Evolutionary conservation across 2,888 invertebrate species (phyloP).

Genomic region (Siphlonurus alternatus): DNA sequence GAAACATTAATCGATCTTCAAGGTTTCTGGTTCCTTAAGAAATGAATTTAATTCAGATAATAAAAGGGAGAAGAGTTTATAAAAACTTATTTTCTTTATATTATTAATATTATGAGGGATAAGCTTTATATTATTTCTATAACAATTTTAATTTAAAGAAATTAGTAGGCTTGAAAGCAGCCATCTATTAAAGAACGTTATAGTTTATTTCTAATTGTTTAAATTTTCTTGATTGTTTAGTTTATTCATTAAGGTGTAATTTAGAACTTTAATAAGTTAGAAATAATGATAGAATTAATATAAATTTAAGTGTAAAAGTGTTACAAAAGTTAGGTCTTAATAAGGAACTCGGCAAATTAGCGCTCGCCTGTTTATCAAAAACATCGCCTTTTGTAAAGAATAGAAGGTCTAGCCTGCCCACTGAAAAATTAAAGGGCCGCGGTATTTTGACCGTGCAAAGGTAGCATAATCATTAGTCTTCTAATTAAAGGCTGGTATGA

Average conservation of each 20-base stretch:
- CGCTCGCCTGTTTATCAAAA: slow-evolving; percentile 62
- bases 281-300: slow-evolving; percentile 19
- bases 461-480: slow-evolving; percentile 66
- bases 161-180: slow-evolving; percentile 39
- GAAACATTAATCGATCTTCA: slow-evolving; percentile 47
- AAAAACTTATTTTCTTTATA: slow-evolving; percentile 19
- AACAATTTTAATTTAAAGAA: slow-evolving; percentile 5
- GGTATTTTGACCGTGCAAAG: slow-evolving; percentile 62
- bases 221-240: slow-evolving; percentile 25
- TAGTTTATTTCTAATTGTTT: slow-evolving; percentile 31
- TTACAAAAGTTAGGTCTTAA: slow-evolving; percentile 24
- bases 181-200: slow-evolving; percentile 31
- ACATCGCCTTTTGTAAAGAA: slow-evolving; percentile 47
- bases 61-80: slow-evolving; percentile 23
- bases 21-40: slow-evolving; percentile 50
- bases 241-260: slow-evolving; percentile 24
- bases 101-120: slow-evolving; percentile 37
- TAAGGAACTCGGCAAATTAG: slow-evolving; percentile 47
- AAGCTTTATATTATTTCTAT: slow-evolving; percentile 31
- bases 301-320: slow-evolving; percentile 5
- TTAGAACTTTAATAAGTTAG: slow-evolving; percentile 27
- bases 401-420: slow-evolving; percentile 56
- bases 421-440: slow-evolving; percentile 56
- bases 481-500: slow-evolving; percentile 67
- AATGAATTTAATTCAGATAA: slow-evolving; percentile 35